Percentiles rank a stretch among this genome's conserved stretches.
phyloP scores from a whole-genome alignment of 2,113 vertebrate species.

The Shinisaurus crocodilurus region DNA sequence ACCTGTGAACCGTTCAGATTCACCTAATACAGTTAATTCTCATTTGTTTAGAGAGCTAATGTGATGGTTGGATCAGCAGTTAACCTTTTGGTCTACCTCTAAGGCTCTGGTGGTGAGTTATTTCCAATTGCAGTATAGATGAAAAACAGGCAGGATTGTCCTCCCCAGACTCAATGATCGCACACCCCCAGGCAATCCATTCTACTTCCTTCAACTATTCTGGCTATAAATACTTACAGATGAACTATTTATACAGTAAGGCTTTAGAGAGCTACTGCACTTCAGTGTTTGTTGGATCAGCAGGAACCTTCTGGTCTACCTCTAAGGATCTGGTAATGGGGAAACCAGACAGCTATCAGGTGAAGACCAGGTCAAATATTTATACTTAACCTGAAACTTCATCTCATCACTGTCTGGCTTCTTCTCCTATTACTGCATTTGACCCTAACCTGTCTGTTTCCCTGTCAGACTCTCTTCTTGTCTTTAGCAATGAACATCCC shows the following conservation, averaged over 20 bases:
- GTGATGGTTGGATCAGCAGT: not conserved
- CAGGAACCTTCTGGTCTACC: too few relatives aligned
- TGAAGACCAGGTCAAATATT: too few relatives aligned
- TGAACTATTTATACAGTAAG: too few relatives aligned
- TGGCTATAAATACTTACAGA: not conserved
- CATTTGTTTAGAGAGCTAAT: too few relatives aligned
- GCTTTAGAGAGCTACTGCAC: too few relatives aligned
- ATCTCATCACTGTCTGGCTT: not conserved
- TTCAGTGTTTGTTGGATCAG: too few relatives aligned
- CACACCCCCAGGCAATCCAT: not conserved
- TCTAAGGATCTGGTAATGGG: too few relatives aligned
- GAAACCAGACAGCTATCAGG: too few relatives aligned
- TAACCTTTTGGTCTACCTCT: not conserved
- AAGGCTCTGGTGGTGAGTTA: not conserved
- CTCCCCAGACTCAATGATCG: not conserved
- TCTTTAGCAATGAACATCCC: too few relatives aligned
- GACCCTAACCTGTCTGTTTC: not conserved
- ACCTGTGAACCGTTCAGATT: slow-evolving; percentile 24
- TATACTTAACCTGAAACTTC: too few relatives aligned
- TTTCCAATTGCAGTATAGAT: not conserved
- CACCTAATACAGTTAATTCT: not conserved
- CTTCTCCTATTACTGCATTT: not conserved
- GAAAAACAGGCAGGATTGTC: not conserved
- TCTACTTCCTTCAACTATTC: not conserved
- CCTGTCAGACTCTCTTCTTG: not conserved